Evolutionary conservation across 1,140 invertebrate species (phyloP).

Genomic region (Zaprionus camerounensis): DNA sequence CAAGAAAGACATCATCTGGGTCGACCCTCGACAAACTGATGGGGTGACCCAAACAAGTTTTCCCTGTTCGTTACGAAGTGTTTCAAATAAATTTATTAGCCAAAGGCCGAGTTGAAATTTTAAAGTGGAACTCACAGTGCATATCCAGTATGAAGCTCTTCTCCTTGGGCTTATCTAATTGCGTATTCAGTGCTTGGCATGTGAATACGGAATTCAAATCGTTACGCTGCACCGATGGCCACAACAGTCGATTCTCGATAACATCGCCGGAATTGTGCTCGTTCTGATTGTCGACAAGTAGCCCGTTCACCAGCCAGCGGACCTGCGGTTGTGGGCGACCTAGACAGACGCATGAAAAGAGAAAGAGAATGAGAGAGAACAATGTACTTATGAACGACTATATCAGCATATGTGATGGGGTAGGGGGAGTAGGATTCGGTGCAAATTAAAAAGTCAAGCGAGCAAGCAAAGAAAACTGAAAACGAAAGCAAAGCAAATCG

Average conservation of each 20-base stretch:
- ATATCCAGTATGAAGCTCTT: constrained; percentile 91
- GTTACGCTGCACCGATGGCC: constrained; percentile 89
- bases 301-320: constrained; percentile 90
- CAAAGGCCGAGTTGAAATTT: constrained; percentile 6
- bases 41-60: background rate
- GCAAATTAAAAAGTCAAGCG: constrained; percentile 82
- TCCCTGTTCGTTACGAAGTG: background rate
- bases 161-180: constrained; percentile 90
- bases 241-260: constrained; percentile 92
- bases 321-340: constrained; percentile 88
- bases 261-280: constrained; percentile 92
- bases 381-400: constrained; percentile 29
- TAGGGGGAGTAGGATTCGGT: constrained; percentile 39
- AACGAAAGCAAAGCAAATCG: constrained; percentile 42
- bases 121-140: constrained; percentile 88
- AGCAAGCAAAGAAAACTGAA: constrained; percentile 37
- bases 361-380: constrained; percentile 11
- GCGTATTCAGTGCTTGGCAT: constrained; percentile 93
- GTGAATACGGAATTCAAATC: constrained; percentile 93
- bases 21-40: background rate
- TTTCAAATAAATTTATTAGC: constrained; percentile 18
- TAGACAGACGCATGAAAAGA: constrained; percentile 52
- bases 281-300: constrained; percentile 91
- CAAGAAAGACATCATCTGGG: background rate
- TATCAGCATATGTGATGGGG: constrained; percentile 15